Evolutionary conservation across 2,113 vertebrate species (phyloP), one percentile per base, ranked within the genome.

Genomic region (Sphaerodactylus townsendi): DNA sequence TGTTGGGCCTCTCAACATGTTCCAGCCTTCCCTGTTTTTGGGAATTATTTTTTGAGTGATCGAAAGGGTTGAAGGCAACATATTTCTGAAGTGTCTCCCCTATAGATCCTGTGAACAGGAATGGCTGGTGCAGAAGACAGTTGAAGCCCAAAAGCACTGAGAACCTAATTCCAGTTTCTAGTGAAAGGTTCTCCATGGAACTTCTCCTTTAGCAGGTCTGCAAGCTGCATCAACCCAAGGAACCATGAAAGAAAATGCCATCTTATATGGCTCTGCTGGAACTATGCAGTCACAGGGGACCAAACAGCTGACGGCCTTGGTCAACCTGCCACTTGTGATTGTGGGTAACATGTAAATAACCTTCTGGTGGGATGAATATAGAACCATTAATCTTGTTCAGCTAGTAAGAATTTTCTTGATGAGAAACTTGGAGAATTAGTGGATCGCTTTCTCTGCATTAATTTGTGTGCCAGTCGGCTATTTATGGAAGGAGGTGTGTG

Each of bases 11-110:
- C 71, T 86, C 92, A 86, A 92, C 93, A 37, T 85, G 89, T 92
- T 93, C 80, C 95, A 95, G 93, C 95, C 92, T 89, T 86, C 89
- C 95, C 94, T 11, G 37, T 92, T 94, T 93, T 94, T 44, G 93
- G 94, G 94, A 93, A 93, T 90, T 93, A 91, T 89, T 91, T 77
- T 62, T 93, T 65, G 91, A 86, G 95, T 94, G 95, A 92, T 95
- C 95, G 95, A 93, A 92, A 95, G 92, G 94, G 85, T 88, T 95
- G 96, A 92, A 95, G 94, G 94, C 93, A 94, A 95, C 94, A 84
- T 90, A n/a, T 89, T 94, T 93, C 90, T 90, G 94, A 93, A 83
- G 90, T 79, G 89, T 93, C 92, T 91, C 89, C 92, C 88, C 93
- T 88, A 93, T 92, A 94, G 88, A 89, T 91, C 94, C 87, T 87